Evolutionary conservation across 1,140 invertebrate species (phyloP).

Genomic region (Bombus turneri): DNA sequence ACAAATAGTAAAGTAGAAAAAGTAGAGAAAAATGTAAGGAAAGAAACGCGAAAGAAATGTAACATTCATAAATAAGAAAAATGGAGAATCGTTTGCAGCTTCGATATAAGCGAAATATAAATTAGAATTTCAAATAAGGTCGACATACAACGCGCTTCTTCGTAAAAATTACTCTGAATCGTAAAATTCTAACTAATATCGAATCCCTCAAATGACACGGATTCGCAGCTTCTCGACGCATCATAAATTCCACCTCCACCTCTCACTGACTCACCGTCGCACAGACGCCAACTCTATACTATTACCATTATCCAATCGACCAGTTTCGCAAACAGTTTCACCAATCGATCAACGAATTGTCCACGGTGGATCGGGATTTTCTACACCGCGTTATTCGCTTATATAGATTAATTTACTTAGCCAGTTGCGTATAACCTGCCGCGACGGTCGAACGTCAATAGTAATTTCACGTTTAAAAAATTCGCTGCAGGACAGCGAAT

Average conservation of each 20-base stretch:
- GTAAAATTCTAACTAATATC: background rate
- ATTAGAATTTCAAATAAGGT: no score
- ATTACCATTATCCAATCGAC: background rate
- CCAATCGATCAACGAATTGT: background rate
- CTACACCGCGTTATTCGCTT: constrained; percentile 1
- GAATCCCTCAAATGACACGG: background rate
- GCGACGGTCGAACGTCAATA: constrained; percentile 17
- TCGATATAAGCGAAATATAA: no score
- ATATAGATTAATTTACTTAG: constrained; percentile 40
- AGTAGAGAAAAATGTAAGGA: no score
- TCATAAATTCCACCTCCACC: background rate
- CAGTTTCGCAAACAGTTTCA: constrained; percentile 12
- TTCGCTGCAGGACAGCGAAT: constrained; percentile 14
- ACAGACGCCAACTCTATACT: no score
- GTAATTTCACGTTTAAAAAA: constrained; percentile 40
- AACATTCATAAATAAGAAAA: no score
- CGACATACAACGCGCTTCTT: no score
- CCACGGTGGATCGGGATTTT: constrained; percentile 9
- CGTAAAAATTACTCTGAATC: no score
- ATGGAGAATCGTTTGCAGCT: no score
- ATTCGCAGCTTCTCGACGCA: no score
- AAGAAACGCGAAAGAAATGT: no score
- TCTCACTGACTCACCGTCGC: background rate
- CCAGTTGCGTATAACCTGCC: background rate
- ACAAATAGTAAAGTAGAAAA: no score